Base-by-base conservation (phyloP, 2,113 vertebrate species). In the Campylomormyrus numenius region DNA sequence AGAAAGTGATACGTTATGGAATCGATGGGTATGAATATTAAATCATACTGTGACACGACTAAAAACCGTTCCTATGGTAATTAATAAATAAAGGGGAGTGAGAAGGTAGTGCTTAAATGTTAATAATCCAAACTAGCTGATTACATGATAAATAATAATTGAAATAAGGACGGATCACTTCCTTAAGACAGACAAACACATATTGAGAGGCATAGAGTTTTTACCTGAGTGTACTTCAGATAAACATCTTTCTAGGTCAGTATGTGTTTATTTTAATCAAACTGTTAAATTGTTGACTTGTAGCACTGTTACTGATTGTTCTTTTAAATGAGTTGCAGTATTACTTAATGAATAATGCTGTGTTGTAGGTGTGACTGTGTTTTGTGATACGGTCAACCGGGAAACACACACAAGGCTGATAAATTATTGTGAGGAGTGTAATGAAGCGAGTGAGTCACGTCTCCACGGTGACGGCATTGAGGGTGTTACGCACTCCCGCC, bases 301-400 rank as follows among this genome's bases (percentile, higher is more conserved):
- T 89, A 89, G 66, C 88, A 89, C 35, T 83, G 17, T 5, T 11
- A 45, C 49, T 84, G 31, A 10, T 83, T 89, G 48, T 50, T 83
- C 27, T 89, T 17, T 89, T 45, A 83, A 5, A 85, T 46, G 58
- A 15, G 39, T 58, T 85, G n/a, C 80, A 62, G 48, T 85, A 89
- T 50, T 85, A 19, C 24, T 66, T 88, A 19, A 88, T 46, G 58
- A 62, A 62, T 62, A 46, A 88, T 88, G 56, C 21, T 66, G 52
- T 88, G 35, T 45, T 88, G 27, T 62, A 39, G 45, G 53, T 27
- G 80, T 89, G 77, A 85, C 88, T 88, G 11, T 53, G 80, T 42
- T 58, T 35, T 85, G 80, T 80, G 48, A 80, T 42, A 31, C 24
- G 24, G 70, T 74, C 66, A 49, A 52, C 24, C 35, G 48, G 74